Conservation (phyloP, 2,888 invertebrate genomes). For the Eupithecia abbreviata region DNA sequence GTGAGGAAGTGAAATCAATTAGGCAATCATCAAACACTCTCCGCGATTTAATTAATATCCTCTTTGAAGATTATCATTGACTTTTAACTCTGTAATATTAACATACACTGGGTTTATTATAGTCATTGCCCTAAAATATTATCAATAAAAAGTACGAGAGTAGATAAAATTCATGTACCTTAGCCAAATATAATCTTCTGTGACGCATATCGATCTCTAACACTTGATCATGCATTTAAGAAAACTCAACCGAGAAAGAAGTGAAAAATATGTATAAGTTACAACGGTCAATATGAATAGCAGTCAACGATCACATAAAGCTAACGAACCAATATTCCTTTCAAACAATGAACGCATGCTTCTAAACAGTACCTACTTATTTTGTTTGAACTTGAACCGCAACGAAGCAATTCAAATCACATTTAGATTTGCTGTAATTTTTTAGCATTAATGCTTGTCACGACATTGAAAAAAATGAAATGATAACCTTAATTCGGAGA, state of each 20-base stretch:
- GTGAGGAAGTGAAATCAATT: slow-evolving; percentile 34
- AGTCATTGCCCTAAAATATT: too few relatives aligned
- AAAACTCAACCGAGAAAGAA: neutral
- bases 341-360: neutral
- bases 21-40: slow-evolving; percentile 27
- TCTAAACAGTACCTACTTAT: neutral
- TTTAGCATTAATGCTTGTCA: neutral
- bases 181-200: too few relatives aligned
- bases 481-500: slow-evolving; percentile 44
- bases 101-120: neutral
- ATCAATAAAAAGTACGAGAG: too few relatives aligned
- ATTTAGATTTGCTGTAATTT: neutral
- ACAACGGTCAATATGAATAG: neutral
- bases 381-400: neutral
- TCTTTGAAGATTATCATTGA: neutral
- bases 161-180: neutral
- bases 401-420: neutral
- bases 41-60: slow-evolving; percentile 12
- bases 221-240: too few relatives aligned
- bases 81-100: neutral
- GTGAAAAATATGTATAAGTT: too few relatives aligned
- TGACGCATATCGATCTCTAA: neutral
- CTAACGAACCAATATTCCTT: slow-evolving; percentile 1
- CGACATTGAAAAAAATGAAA: slow-evolving; percentile 1
- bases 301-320: neutral